A percentile compares a stretch with the other conserved stretches of the same genome.
These are phyloP conservation scores for Moxostoma hubbsi DNA, from an alignment of 2,797 vertebrate species.

Conservation along the genomic window DNA sequence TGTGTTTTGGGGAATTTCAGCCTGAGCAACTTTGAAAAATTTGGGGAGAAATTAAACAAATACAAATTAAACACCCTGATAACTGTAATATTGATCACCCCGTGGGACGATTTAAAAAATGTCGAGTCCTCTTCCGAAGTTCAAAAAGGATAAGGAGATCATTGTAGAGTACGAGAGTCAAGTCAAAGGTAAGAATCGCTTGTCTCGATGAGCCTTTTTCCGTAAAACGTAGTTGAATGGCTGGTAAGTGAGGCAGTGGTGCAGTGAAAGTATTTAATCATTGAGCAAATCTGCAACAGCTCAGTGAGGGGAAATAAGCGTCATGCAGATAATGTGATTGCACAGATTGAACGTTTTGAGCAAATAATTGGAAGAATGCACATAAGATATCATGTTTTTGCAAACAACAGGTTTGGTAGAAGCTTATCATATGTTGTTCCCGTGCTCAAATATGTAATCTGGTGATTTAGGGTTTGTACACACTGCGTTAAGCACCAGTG, in stretches of 20 bases:
- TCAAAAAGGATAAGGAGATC: conserved; percentile 99
- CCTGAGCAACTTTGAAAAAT: conserved; percentile 14
- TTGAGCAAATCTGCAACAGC: neutral
- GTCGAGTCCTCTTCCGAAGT: conserved; percentile 85
- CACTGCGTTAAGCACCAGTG: too few relatives aligned
- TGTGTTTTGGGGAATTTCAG: conserved; percentile 27
- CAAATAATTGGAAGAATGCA: neutral
- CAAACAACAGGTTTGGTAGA: neutral
- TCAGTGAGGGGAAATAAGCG: neutral
- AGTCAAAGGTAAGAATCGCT: conserved; percentile 90
- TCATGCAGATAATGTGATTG: neutral
- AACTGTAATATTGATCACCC: neutral
- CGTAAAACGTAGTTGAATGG: neutral
- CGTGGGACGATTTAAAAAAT: conserved; percentile 74
- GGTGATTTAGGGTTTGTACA: too few relatives aligned
- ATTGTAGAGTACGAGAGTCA: conserved; percentile 96
- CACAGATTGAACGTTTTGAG: neutral
- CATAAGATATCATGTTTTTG: neutral
- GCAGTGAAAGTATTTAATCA: conserved; percentile 7
- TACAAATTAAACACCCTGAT: neutral
- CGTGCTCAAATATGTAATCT: neutral
- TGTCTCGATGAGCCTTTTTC: too few relatives aligned
- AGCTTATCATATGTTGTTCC: neutral
- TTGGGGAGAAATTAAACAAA: neutral
- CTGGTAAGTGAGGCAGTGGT: neutral